Evolutionary conservation across 2,113 vertebrate genomes (phyloP), one percentile per base, ranked within the genome.

Genomic region (Otocyon megalotis): DNA sequence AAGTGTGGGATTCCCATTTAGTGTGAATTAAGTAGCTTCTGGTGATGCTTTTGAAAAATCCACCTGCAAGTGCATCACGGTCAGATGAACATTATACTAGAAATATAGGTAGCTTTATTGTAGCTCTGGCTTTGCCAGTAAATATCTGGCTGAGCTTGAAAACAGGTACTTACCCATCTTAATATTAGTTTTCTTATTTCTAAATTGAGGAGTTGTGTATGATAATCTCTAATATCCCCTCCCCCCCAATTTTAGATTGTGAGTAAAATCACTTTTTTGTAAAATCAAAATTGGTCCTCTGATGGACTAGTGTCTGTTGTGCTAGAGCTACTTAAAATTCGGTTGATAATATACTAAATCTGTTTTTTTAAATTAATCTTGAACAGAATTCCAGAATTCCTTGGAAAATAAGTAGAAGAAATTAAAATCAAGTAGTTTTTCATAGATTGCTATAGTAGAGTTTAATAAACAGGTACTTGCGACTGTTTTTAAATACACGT

Each of bases 391-490:
- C 88, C 83, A 88, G 82, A 88, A 82, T 87, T 87, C 17, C 62
- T 82, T 83, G 37, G 48, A 62, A 79, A 71, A 88, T 82, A 90
- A 94, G 82, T 37, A 1, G n/a, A 87, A 90, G 58, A 88, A 60
- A 60, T 88, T 62, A 87, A 83, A 77, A 80, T 93, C 20, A 76
- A 88, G 37, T 88, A 5, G 26, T 67, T 90, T 91, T 83, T 87
- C 50, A 95, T 48, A 82, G 69, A 83, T 63, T 58, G 17, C 12
- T 80, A 7, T 35, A 65, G 48, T 88, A 72, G 53, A 83, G 35
- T 80, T 93, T 89, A 93, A 60, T 65, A 93, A 91, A 79, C 2
- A 86, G 32, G 10, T 76, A 13, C 37, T 80, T 37, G 48, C 15
- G 77, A 43, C 69, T 90, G 54, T 84, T 56, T 90, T 92, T 50